Conservation (phyloP, 2,888 invertebrate species). For the Norana najaformis region DNA sequence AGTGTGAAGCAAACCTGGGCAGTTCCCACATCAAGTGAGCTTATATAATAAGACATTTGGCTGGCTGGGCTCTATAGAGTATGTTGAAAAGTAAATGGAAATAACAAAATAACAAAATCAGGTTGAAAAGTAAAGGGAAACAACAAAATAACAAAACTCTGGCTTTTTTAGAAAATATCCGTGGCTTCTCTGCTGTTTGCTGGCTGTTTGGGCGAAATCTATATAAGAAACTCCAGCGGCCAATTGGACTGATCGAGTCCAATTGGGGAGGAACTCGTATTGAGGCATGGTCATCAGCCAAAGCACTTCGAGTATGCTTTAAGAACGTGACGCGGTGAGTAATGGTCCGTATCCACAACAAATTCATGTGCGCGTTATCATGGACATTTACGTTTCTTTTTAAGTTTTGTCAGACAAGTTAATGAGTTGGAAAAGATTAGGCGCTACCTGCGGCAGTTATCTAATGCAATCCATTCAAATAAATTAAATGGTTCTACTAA, state of each 20-base stretch:
- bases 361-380: background rate
- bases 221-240: conserved; percentile 48
- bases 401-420: too few relatives aligned
- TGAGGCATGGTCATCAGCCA: conserved; percentile 31
- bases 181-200: conserved; percentile 57
- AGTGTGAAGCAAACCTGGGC: conserved; percentile 16
- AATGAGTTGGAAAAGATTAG: too few relatives aligned
- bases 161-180: conserved; percentile 19
- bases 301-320: conserved; percentile 21
- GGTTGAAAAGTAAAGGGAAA: too few relatives aligned
- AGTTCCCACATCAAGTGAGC: conserved; percentile 16
- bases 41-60: too few relatives aligned
- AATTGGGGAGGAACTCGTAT: conserved; percentile 31
- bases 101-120: too few relatives aligned
- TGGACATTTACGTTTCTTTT: too few relatives aligned
- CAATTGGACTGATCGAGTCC: conserved; percentile 47
- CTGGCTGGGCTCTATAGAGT: too few relatives aligned
- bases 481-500: too few relatives aligned
- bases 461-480: too few relatives aligned
- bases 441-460: too few relatives aligned
- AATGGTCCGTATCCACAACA: background rate
- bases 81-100: too few relatives aligned
- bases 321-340: background rate
- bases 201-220: conserved; percentile 56
- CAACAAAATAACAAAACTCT: background rate